A percentile compares a stretch with the other conserved stretches of the same genome.
phyloP scores from a whole-genome alignment of 2,888 invertebrate genomes.

The Megamerina dolium region DNA sequence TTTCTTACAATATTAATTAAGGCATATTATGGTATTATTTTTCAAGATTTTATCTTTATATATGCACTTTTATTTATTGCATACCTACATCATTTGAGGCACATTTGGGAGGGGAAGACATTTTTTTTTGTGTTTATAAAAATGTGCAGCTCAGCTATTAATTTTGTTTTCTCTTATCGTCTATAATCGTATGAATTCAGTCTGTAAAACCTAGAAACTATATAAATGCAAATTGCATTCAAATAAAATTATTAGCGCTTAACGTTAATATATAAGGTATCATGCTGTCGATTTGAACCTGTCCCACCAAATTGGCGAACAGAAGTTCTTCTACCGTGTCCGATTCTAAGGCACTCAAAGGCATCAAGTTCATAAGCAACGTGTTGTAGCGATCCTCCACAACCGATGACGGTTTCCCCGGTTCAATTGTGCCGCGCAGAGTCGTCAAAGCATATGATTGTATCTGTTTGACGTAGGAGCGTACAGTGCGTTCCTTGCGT shows the following conservation, averaged over 20 bases:
- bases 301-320: conserved; percentile 85
- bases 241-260: conserved; percentile 29
- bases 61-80: no score
- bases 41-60: no score
- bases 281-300: conserved; percentile 91
- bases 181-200: no score
- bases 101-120: no score
- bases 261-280: conserved; percentile 81
- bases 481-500: conserved; percentile 34
- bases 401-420: conserved; percentile 14
- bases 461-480: conserved; percentile 37
- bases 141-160: no score
- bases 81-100: no score
- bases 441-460: conserved; percentile 38
- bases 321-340: conserved; percentile 83
- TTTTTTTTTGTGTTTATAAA: no score
- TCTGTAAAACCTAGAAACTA: no score
- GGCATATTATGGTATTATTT: no score
- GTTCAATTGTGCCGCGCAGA: conserved; percentile 29
- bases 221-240: no score
- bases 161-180: no score
- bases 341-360: conserved; percentile 66
- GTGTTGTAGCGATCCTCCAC: conserved; percentile 51
- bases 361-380: conserved; percentile 57
- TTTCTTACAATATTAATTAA: no score